A percentile compares a stretch with the other conserved stretches of the same genome.
phyloP scores from a whole-genome alignment of 2,797 vertebrate genomes.

The Rhincodon typus region DNA sequence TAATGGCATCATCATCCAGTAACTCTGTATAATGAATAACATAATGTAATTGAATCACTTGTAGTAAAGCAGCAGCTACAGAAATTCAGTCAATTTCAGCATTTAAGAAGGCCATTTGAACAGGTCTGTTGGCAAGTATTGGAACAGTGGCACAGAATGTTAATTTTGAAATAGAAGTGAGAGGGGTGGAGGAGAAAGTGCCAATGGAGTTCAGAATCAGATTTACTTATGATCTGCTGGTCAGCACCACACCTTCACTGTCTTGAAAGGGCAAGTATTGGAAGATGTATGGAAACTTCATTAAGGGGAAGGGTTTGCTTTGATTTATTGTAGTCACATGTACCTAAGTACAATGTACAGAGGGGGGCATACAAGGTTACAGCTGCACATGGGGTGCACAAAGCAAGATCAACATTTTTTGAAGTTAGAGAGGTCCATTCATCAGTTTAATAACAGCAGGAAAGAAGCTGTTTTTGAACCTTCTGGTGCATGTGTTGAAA shows the following conservation, averaged over 20 bases:
- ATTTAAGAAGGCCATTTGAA: not conserved
- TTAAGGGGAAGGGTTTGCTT: no score
- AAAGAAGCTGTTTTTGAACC: no score
- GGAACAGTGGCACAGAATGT: not conserved
- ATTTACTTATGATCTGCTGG: not conserved
- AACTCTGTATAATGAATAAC: not conserved
- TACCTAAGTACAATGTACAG: no score
- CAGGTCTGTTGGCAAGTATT: not conserved
- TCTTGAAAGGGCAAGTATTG: not conserved
- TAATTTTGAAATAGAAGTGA: not conserved
- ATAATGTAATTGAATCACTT: not conserved
- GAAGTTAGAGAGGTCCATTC: no score
- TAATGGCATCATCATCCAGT: not conserved
- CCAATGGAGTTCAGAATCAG: not conserved
- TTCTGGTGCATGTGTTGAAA: no score
- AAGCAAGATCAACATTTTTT: no score
- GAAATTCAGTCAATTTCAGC: not conserved
- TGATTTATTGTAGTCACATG: no score
- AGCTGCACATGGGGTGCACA: no score
- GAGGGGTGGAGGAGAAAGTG: not conserved
- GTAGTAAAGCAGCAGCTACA: not conserved
- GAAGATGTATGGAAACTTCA: not conserved
- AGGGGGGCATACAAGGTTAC: no score
- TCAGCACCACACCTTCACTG: not conserved
- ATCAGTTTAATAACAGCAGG: no score